Base-by-base conservation (phyloP, 2,888 invertebrate genomes). In the Tribolium freemani region DNA sequence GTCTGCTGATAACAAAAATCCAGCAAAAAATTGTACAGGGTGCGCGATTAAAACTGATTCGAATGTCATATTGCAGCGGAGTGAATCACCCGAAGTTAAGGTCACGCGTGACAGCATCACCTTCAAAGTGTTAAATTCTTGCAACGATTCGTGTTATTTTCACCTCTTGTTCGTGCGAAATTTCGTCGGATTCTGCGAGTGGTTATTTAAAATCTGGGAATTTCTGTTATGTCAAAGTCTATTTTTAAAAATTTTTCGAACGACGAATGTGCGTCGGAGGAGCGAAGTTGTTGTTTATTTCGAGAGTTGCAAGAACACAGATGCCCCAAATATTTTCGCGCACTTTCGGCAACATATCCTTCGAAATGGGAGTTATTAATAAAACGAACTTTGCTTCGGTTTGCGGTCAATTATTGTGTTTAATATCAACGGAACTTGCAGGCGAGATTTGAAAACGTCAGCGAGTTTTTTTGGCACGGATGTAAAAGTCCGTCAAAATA, bases 191-290 rank as follows among this genome's bases (percentile, higher is more conserved):
- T 66, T 66, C 66, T 54, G 13, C 6, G 66, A 66, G 44, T 44
- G 11, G 66, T 21, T 54, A 54, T 66, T 54, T 54, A 67, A 56
- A 57, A 56, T 57, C 67, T 48, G 71, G 71, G 71, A 71, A 66
- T 71, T 71, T 71, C 71, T 53, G 38, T 71, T 71, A 71, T 71
- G 71, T 71, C 66, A 71, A 66, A 48, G 10, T 61, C 63, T 70
- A 70, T 70, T 70, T 70, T 70, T 70, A 53, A 54, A 45, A 54
- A 44, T 5, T 46, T 66, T 54, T 46, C 16, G n/a, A n/a, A n/a
- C n/a, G n/a, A n/a, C 38, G 64, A 66, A n/a, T 53, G 66, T 38
- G 51, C 51, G 64, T 53, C 53, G 64, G 21, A 21, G 51, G 26
- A 45, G 64, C 38, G 54, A 66, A 57, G 26, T 67, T 54, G 46